Base-by-base conservation (phyloP, 2,113 vertebrate genomes). In the Thalassarche chlororhynchos region DNA sequence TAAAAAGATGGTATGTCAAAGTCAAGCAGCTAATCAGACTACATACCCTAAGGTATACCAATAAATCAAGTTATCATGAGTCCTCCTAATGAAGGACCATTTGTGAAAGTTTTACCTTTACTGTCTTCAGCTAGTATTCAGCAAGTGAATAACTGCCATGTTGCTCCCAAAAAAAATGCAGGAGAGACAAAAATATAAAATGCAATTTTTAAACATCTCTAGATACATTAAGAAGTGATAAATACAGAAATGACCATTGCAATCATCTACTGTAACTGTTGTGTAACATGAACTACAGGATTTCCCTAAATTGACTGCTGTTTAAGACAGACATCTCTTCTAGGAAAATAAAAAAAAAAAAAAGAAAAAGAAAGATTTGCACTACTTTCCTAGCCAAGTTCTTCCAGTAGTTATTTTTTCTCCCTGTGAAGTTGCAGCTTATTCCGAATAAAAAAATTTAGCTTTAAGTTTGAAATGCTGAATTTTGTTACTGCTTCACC, bases 11-110 rank as follows among this genome's bases (percentile, higher is more conserved):
- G 14, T 49, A 74, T 72, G 66, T 80, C 84, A 96, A 83, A 85
- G 75, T 91, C 82, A 85, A 93, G 36, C 24, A 70, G n/a, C 58
- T 90, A 97, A 96, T 85, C 82, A 79, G 34, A 46, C 44, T 80
- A 29, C 28, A 79, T 57, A 58, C 61, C 61, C 52, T 77, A 76
- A 90, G 70, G 66, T 80, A 54, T 72, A 74, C 38, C 36, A 88
- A 74, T 88, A 88, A 84, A 85, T 93, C 66, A 86, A 85, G 23
- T 31, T 96, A 84, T 88, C 85, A 77, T 49, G 60, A 93, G 40
- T 65, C 28, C 11, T 90, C 3, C 62, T 93, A 87, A 93, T 80
- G 62, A 84, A 66, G 55, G 64, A 66, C 25, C 38, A 74, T 88
- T 83, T 88, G 36, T 14, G 42, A 32, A 90, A 94, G 36, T 55